Percentiles rank a stretch among this genome's conserved stretches.
phyloP scores from a whole-genome alignment of 2,888 invertebrate species.

The Syrista parreyssii region DNA sequence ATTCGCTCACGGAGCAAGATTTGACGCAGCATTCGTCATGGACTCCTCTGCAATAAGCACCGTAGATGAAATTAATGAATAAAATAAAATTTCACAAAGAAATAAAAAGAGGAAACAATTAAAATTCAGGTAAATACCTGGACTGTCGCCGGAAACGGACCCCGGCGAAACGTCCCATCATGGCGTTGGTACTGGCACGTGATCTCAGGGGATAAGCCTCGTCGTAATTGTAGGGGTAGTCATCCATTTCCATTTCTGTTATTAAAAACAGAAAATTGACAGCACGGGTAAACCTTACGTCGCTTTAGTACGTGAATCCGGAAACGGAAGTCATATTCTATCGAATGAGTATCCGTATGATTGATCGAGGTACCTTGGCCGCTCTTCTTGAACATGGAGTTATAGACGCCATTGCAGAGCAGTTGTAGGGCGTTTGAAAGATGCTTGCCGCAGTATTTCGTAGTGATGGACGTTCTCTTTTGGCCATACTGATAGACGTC shows the following conservation, averaged over 20 bases:
- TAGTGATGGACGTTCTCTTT: constrained; percentile 29
- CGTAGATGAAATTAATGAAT: background rate
- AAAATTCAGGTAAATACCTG: background rate
- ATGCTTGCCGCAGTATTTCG: constrained; percentile 61
- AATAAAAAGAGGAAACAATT: background rate
- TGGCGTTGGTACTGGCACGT: constrained; percentile 49
- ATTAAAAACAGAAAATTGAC: background rate
- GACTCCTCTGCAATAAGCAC: constrained; percentile 48
- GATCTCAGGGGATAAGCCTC: constrained; percentile 56
- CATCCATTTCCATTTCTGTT: constrained; percentile 51
- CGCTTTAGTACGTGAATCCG: background rate
- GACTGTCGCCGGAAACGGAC: constrained; percentile 33
- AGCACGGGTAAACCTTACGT: background rate
- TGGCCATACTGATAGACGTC: constrained; percentile 42
- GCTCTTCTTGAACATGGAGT: constrained; percentile 59
- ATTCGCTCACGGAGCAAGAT: constrained; percentile 59
- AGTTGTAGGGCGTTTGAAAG: constrained; percentile 58
- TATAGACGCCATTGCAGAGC: constrained; percentile 62
- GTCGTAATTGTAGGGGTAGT: constrained; percentile 48
- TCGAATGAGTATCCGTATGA: background rate
- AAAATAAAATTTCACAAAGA: background rate
- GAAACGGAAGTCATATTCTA: background rate
- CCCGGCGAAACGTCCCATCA: constrained; percentile 48
- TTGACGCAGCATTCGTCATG: constrained; percentile 67
- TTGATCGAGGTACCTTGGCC: constrained; percentile 45